Evolutionary conservation across 2,888 invertebrate genomes (phyloP).

Genomic region (Athalia rosae): DNA sequence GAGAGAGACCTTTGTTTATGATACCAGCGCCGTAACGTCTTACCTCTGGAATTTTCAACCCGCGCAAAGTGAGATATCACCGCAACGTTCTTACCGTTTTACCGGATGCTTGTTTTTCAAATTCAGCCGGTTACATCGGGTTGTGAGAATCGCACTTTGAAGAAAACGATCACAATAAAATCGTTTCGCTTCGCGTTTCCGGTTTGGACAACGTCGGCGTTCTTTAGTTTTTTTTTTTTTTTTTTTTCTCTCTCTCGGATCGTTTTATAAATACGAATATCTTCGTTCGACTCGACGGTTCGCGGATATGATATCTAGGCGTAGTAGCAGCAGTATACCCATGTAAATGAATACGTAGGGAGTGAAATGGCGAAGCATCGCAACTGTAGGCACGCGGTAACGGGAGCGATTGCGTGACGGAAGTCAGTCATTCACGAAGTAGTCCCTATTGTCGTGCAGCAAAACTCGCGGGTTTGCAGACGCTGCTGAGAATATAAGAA

Average conservation of each 20-base stretch:
- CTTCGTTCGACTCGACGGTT: slow-evolving; percentile 20
- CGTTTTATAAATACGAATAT: background rate
- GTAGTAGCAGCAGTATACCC: background rate
- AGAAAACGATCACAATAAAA: no score
- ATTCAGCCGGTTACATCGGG: no score
- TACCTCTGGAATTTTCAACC: no score
- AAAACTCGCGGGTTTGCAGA: background rate
- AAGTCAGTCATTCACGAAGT: slow-evolving; percentile 28
- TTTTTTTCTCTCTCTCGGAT: no score
- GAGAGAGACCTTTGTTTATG: slow-evolving; percentile 26
- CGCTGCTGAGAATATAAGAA: background rate
- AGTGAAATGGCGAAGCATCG: no score
- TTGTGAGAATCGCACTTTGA: no score
- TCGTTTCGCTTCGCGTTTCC: background rate
- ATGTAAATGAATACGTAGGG: no score
- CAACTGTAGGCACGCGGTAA: background rate
- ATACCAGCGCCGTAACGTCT: background rate
- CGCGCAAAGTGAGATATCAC: no score
- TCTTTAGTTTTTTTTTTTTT: no score
- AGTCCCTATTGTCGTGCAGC: slow-evolving; percentile 10
- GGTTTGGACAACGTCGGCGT: background rate
- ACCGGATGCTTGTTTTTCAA: no score
- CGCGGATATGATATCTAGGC: background rate
- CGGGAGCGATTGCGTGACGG: slow-evolving; percentile 16
- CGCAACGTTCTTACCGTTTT: no score